Evolutionary conservation across 2,113 vertebrate genomes (phyloP).

Genomic region (Cygnus atratus): DNA sequence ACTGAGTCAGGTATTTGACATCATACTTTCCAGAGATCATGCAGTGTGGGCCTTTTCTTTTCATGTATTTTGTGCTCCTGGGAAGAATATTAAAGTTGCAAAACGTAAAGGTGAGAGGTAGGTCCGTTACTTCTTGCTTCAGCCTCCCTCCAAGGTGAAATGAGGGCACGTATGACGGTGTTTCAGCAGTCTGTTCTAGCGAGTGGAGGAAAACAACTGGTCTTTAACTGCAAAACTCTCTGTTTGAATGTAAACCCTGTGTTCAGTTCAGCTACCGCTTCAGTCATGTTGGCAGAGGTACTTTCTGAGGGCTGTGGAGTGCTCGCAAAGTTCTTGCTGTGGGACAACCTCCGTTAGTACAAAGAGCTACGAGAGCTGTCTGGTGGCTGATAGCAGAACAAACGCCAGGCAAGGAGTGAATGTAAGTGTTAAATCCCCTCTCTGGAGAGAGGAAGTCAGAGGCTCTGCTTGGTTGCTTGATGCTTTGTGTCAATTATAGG

Average conservation of each 20-base stretch:
- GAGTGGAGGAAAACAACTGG: neutral
- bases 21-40: neutral
- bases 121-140: neutral
- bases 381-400: neutral
- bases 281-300: neutral
- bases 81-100: neutral
- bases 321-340: neutral
- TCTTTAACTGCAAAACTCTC: neutral
- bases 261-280: neutral
- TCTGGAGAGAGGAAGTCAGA: neutral
- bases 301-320: neutral
- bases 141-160: neutral
- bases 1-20: slow-evolving; percentile 1
- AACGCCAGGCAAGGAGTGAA: neutral
- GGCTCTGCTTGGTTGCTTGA: neutral
- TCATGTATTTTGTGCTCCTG: neutral
- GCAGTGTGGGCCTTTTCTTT: neutral
- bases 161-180: neutral
- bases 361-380: neutral
- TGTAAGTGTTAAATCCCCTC: neutral
- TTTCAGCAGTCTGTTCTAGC: neutral
- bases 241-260: neutral
- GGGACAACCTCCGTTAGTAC: neutral
- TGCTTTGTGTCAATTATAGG: neutral
- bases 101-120: neutral